Evolutionary conservation across 1,140 invertebrate genomes (phyloP), one percentile per base, ranked within the genome.

Genomic region (Melipona quadrifasciata): DNA sequence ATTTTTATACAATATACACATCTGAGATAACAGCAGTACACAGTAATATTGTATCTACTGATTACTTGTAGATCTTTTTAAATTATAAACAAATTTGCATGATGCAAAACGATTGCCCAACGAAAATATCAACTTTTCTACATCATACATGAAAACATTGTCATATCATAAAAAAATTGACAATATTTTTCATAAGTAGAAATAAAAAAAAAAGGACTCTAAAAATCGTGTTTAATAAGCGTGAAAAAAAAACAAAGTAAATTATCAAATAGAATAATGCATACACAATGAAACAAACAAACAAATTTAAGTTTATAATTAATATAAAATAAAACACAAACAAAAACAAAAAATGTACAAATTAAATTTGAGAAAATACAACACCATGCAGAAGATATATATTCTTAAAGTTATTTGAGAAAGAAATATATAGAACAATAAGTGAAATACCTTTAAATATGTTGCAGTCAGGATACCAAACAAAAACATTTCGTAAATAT

Each of bases 71-170:
- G 55, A 55, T 39, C 1, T 67, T 64, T 55, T 1, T 31, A 19
- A 6, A n/a, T 34, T 34, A 78, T 19, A 64, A 27, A 53, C n/a
- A 70, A 19, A 11, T 24, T 64, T 24, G n/a, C 64, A 85, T 78
- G 70, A 89, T 82, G 86, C 55, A 80, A 79, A 84, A 82, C 12
- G 81, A 89, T 89, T 89, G 86, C 73, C 86, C 47, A 89, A 82
- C 21, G 34, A 24, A 21, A 65, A 51, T 90, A 84, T 89, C 89
- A 89, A 90, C 84, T 72, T 79, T 86, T 27, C 58, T 21, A 89
- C 77, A 87, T 3, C 75, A 82, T 80, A 64, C 86, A 57, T 11
- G 78, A 55, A 5, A 17, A 64, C 4, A 17, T 4, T 17, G 17
- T 10, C 24, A 27, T 34, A 75, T 14, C n/a, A 31, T 73, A 14